These are phyloP conservation scores for Salvelinus sp. DNA, from an alignment of 2,113 vertebrate genomes.

Conservation along the genomic window DNA sequence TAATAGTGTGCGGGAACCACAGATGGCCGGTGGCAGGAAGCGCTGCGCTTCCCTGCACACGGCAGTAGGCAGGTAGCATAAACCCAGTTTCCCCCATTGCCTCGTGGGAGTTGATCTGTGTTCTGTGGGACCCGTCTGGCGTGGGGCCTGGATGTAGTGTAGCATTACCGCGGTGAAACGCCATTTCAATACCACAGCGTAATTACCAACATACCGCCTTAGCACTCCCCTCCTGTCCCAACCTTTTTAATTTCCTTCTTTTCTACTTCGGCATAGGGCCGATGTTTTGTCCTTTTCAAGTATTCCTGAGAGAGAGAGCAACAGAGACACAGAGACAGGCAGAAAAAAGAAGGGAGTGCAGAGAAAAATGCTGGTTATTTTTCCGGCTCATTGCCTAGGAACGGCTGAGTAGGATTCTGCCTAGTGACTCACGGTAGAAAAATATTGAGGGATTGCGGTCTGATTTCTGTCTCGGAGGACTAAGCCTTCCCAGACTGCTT, in stretches of 20 bases:
- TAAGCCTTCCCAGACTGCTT: slow-evolving; percentile 4
- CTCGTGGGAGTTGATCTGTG: neutral
- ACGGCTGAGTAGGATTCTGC: too few species aligned
- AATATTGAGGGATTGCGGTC: neutral
- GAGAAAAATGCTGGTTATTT: neutral
- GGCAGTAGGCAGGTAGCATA: neutral
- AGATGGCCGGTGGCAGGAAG: neutral
- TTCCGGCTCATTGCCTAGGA: neutral
- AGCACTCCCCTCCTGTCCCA: too few species aligned
- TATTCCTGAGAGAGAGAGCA: neutral
- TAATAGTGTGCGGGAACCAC: neutral
- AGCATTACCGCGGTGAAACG: neutral
- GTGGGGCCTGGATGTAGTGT: neutral
- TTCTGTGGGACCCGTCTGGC: neutral
- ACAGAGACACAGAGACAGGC: neutral
- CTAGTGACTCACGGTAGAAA: too few species aligned
- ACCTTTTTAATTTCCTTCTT: neutral
- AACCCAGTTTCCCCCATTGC: neutral
- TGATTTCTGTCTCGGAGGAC: too few species aligned
- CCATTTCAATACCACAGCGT: neutral
- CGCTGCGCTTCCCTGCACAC: neutral
- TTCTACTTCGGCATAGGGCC: neutral
- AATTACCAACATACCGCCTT: neutral
- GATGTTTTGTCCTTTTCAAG: neutral
- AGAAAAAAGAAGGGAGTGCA: too few species aligned